Evolutionary conservation across 2,888 invertebrate genomes (phyloP).

Genomic region (Gortyna flavago): DNA sequence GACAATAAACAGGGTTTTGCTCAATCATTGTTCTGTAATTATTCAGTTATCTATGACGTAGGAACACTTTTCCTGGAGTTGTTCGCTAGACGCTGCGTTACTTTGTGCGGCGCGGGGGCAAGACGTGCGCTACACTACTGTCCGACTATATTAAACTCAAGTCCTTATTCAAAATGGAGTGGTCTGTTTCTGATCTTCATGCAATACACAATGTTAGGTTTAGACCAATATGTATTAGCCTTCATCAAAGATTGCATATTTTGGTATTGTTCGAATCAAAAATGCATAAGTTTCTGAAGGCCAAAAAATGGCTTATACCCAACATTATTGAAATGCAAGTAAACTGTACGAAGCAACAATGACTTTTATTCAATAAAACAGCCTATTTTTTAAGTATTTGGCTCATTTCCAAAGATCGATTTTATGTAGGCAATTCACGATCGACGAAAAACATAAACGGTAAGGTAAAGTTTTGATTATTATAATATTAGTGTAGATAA

Average conservation of each 20-base stretch:
- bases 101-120: constrained; percentile 29
- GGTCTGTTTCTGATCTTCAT: neutral
- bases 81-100: constrained; percentile 49
- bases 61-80: constrained; percentile 69
- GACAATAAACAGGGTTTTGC: constrained; percentile 74
- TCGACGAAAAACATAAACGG: neutral
- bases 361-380: neutral
- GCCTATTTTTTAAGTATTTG: constrained; percentile 7
- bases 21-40: constrained; percentile 79
- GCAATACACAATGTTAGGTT: neutral
- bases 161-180: constrained; percentile 24
- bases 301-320: neutral
- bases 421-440: neutral
- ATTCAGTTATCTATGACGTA: constrained; percentile 60
- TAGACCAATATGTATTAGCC: neutral
- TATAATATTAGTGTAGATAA: no score
- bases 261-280: neutral
- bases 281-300: constrained; percentile 6
- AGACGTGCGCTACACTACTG: constrained; percentile 1
- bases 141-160: constrained; percentile 23
- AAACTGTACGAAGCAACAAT: constrained; percentile 14
- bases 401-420: neutral
- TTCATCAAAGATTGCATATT: constrained; percentile 1
- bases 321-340: constrained; percentile 1
- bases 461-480: neutral